Base-by-base conservation (phyloP, 2,113 vertebrate genomes). In the human region DNA sequence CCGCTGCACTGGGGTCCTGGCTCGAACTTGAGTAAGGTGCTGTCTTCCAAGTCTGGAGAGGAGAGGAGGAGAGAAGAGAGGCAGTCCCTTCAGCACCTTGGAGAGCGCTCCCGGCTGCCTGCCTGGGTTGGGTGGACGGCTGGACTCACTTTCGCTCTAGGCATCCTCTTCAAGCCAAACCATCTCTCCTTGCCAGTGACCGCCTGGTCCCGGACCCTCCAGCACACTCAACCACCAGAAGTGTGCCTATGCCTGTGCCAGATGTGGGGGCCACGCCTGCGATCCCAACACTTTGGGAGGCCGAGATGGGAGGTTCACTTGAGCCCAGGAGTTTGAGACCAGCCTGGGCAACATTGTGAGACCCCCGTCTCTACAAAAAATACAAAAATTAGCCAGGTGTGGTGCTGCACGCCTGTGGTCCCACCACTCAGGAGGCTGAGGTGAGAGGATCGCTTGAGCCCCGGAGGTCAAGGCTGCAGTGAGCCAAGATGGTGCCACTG, bases 11-110 rank as follows among this genome's bases (percentile, higher is more conserved):
- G 35, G 38, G 83, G 61, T 17, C 64, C 88, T 83, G 93, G 70
- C 45, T 11, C 35, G 20, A 14, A 0, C 50, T 38, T 43, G 82
- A 40, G 5, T 64, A 8, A 32, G 40, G 30, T 22, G 16, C 45
- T 2, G 6, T 6, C 25, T 70, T 18, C n/a, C n/a, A 0, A 0
- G 45, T 8, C 66, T 72, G n/a, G 17, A 38, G 35, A n/a, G 68
- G 18, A 72, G 32, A 1, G 20, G 10, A 59, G 50, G 9, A 45
- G 45, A 22, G 16, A 18, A 8, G 22, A 4, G 25, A 8, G 40
- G 27, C 20, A 3, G 12, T 43, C 2, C 1, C 23, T 97, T 98
- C 98, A 98, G 98, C 20, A 98, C 98, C 98, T 38, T 55, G 98
- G 98, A 98, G 57, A 98, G 97, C 93, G 12, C n/a, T 6, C 4